Percentiles rank a stretch among this genome's conserved stretches.
Conservation (phyloP, 2,888 invertebrate genomes). For the Orchestes rusci region DNA sequence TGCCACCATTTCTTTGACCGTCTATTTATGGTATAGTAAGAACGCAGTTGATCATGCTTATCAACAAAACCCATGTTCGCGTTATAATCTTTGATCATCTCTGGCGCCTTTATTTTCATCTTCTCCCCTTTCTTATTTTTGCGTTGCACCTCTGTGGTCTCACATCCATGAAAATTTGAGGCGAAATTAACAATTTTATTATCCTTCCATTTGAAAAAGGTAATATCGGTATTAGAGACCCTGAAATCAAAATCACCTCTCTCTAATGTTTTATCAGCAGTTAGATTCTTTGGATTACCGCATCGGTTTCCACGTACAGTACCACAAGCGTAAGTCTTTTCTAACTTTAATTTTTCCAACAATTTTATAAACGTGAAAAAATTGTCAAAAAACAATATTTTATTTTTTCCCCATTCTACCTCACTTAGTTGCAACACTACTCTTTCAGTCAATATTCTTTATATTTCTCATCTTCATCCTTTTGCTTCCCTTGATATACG, state of each 20-base stretch:
- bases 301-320: constrained; percentile 1
- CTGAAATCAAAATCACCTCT: constrained; percentile 2
- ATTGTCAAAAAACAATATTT: constrained; percentile 17
- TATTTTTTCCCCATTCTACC: constrained; percentile 12
- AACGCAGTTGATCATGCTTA: constrained; percentile 31
- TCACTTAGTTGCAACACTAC: constrained; percentile 26
- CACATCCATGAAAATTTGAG: constrained; percentile 27
- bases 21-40: constrained; percentile 30
- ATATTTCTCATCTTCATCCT: constrained; percentile 20
- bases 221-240: not conserved
- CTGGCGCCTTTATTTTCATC: constrained; percentile 18
- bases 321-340: constrained; percentile 14
- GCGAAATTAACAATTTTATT: constrained; percentile 23
- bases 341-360: constrained; percentile 12
- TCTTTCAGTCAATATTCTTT: constrained; percentile 26
- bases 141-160: constrained; percentile 22
- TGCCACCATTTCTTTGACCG: constrained; percentile 35
- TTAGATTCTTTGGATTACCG: constrained; percentile 5
- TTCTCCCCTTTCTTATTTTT: constrained; percentile 24
- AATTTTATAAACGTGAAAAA: constrained; percentile 12
- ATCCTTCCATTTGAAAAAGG: constrained; percentile 2
- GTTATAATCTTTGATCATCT: constrained; percentile 28
- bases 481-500: constrained; percentile 29
- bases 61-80: constrained; percentile 34
- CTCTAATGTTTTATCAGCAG: constrained; percentile 6